Conservation (phyloP, 1,140 invertebrate genomes). For the Pseudomyrmex dendroicus region DNA sequence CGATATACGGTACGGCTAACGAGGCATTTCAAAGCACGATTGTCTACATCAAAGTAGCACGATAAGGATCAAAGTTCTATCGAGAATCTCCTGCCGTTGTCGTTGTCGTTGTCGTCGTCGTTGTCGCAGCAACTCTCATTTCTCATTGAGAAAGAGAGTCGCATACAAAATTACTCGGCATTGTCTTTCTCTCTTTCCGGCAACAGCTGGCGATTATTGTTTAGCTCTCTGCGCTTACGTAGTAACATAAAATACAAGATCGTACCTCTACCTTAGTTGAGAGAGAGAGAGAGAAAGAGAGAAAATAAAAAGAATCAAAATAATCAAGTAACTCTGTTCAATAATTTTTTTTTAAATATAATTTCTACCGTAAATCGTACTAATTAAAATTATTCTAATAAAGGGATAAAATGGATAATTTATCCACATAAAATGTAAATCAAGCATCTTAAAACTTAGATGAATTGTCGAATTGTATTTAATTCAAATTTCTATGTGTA, state of each 20-base stretch:
- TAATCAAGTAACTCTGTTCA: neutral
- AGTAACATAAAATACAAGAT: neutral
- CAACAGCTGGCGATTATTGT: constrained; percentile 45
- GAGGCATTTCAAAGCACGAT: constrained; percentile 57
- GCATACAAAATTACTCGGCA: constrained; percentile 56
- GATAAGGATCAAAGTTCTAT: constrained; percentile 62
- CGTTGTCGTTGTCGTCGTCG: neutral
- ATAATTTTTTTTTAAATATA: constrained; percentile 1
- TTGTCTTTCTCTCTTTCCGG: constrained; percentile 47
- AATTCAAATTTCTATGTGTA: too few species aligned
- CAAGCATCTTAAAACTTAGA: too few species aligned
- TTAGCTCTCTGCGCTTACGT: constrained; percentile 4
- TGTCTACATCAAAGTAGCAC: constrained; percentile 56
- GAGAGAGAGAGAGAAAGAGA: too few species aligned
- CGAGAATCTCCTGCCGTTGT: constrained; percentile 17
- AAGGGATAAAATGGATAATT: too few species aligned
- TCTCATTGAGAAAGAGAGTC: neutral
- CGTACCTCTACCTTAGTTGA: neutral
- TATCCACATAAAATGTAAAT: too few species aligned
- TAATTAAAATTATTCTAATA: neutral
- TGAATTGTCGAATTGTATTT: too few species aligned
- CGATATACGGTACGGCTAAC: constrained; percentile 47
- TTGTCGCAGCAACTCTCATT: constrained; percentile 29
- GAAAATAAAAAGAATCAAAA: neutral
- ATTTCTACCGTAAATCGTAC: neutral